Conservation (phyloP, 2,113 vertebrate species). For the Melanocharis versteri region DNA sequence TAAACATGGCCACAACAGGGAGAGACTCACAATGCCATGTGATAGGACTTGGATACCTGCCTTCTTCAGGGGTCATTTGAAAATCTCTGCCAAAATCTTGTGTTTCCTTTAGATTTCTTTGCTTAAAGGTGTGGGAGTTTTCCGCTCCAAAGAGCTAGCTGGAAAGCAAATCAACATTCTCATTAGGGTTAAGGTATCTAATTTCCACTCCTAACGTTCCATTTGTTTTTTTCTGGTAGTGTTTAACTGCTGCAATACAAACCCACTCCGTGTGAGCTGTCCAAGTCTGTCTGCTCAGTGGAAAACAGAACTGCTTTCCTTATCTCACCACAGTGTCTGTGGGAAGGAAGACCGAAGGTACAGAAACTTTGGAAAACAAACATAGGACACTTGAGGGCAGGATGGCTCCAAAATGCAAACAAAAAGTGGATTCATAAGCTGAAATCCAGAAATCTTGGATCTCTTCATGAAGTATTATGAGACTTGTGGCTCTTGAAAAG, state of each 20-base stretch:
- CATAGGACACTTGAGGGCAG: conserved; percentile 46
- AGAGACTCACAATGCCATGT: neutral
- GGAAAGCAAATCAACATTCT: conserved; percentile 14
- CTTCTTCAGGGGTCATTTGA: neutral
- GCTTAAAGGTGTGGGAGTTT: conserved; percentile 51
- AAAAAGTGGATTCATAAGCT: neutral
- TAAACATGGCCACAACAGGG: neutral
- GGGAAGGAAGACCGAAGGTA: conserved; percentile 38
- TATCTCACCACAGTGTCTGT: neutral
- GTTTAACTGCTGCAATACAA: neutral
- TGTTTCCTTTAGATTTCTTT: conserved; percentile 42
- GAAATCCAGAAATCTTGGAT: neutral
- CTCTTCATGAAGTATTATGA: neutral
- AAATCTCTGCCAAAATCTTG: conserved; percentile 36
- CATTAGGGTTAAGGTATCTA: neutral
- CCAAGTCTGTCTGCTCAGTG: neutral
- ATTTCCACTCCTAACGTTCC: conserved; percentile 1
- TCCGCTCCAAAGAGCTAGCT: conserved; percentile 7
- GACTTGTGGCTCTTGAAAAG: neutral
- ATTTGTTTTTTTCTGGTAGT: conserved; percentile 10
- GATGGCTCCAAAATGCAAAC: conserved; percentile 20
- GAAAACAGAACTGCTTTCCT: neutral
- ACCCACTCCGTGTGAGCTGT: neutral
- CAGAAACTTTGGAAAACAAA: conserved; percentile 26
- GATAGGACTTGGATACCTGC: conserved; percentile 37